Evolutionary conservation across 2,888 invertebrate species (phyloP).

Genomic region (Epiblema foenella): DNA sequence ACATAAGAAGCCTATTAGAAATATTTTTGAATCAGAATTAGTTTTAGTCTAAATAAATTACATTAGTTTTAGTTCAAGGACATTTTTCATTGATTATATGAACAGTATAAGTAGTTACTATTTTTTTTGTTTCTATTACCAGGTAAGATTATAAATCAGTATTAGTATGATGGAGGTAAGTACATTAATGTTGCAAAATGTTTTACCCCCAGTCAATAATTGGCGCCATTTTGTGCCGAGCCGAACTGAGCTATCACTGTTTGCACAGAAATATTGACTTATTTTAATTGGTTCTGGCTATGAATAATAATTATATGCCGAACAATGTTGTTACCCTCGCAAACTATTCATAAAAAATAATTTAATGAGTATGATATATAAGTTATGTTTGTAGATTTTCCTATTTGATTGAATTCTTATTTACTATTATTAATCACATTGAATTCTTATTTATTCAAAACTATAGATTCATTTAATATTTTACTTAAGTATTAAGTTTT

Average conservation of each 20-base stretch:
- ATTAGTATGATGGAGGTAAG: neutral
- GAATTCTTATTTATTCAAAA: conserved; percentile 24
- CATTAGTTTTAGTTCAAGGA: too few relatives aligned
- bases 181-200: neutral
- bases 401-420: too few relatives aligned
- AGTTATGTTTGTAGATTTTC: too few relatives aligned
- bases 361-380: conserved; percentile 16
- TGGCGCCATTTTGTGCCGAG: conserved; percentile 35
- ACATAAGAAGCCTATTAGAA: too few relatives aligned
- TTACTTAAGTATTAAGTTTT: neutral
- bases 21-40: too few relatives aligned
- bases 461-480: neutral
- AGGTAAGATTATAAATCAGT: neutral
- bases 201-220: conserved; percentile 27
- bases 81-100: too few relatives aligned
- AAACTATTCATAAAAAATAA: conserved; percentile 40
- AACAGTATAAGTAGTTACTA: too few relatives aligned
- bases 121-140: neutral
- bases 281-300: conserved; percentile 43
- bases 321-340: conserved; percentile 39
- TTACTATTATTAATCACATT: conserved; percentile 51
- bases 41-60: too few relatives aligned
- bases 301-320: conserved; percentile 43
- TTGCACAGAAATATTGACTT: conserved; percentile 45
- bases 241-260: conserved; percentile 43